These are phyloP conservation scores for Pelvicachromis taeniatus DNA, from an alignment of 2,113 vertebrate species.

Conservation along the genomic window DNA sequence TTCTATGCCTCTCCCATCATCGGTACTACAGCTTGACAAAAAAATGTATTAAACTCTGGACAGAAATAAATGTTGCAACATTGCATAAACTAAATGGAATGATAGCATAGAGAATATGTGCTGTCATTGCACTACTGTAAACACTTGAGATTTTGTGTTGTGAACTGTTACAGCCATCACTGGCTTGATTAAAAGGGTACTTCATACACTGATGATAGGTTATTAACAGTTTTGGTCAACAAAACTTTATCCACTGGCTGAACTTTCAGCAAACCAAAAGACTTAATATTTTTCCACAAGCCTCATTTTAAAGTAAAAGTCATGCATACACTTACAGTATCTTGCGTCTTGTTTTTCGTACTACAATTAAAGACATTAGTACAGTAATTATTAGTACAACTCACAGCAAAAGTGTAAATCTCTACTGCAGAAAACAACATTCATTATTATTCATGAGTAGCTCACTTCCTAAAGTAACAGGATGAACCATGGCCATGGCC, in stretches of 20 bases:
- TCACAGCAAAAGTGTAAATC: neutral
- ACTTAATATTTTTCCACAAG: neutral
- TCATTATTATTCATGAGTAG: constrained; percentile 26
- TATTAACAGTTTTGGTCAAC: neutral
- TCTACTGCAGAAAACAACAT: neutral
- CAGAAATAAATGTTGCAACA: neutral
- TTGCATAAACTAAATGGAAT: neutral
- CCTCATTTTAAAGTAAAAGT: neutral
- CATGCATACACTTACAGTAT: neutral
- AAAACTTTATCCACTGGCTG: neutral
- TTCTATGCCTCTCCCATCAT: neutral
- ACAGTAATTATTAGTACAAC: constrained; percentile 7
- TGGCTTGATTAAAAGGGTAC: neutral
- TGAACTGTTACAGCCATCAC: neutral
- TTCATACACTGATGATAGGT: neutral
- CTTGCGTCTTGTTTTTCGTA: neutral
- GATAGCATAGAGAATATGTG: neutral
- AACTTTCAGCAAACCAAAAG: neutral
- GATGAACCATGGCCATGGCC: neutral
- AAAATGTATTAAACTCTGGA: neutral
- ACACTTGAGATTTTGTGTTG: neutral
- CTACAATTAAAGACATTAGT: neutral
- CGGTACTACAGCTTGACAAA: neutral
- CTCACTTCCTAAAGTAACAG: neutral
- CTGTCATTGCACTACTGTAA: neutral